Conservation (phyloP, 2,888 invertebrate species). For the Myopa testacea region DNA sequence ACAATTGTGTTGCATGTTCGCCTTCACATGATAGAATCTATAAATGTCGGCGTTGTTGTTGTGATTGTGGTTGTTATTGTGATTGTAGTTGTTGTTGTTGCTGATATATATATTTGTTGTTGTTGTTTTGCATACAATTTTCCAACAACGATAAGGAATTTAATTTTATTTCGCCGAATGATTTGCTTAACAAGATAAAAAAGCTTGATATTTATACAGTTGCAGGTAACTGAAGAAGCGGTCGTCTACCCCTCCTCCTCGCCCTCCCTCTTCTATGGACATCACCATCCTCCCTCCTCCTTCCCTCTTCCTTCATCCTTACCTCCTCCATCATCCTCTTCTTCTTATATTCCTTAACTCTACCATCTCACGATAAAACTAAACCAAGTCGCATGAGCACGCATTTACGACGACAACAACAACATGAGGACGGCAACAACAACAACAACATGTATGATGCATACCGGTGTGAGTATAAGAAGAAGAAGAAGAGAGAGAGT, state of each 20-base stretch:
- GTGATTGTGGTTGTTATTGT: background rate
- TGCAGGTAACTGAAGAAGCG: constrained; percentile 21
- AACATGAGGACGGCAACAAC: too few species aligned
- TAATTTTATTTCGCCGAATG: constrained; percentile 29
- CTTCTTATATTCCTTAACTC: too few species aligned
- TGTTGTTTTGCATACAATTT: background rate
- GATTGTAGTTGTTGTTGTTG: background rate
- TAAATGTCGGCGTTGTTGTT: background rate
- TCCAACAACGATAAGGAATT: constrained; percentile 31
- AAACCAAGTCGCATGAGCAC: too few species aligned
- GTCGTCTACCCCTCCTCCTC: too few species aligned
- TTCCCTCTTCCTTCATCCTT: too few species aligned
- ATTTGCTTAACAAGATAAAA: constrained; percentile 38
- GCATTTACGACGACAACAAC: too few species aligned
- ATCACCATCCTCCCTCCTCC: too few species aligned
- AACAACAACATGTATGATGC: too few species aligned
- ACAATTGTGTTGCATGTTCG: background rate
- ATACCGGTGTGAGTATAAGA: background rate
- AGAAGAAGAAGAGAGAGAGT: background rate
- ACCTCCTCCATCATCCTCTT: too few species aligned
- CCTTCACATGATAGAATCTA: background rate
- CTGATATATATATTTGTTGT: background rate
- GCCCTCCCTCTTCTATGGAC: too few species aligned
- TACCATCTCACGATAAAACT: too few species aligned
- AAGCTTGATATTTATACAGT: constrained; percentile 29